Base-by-base conservation (phyloP, 1,140 invertebrate genomes). In the Choristoneura fumiferana region DNA sequence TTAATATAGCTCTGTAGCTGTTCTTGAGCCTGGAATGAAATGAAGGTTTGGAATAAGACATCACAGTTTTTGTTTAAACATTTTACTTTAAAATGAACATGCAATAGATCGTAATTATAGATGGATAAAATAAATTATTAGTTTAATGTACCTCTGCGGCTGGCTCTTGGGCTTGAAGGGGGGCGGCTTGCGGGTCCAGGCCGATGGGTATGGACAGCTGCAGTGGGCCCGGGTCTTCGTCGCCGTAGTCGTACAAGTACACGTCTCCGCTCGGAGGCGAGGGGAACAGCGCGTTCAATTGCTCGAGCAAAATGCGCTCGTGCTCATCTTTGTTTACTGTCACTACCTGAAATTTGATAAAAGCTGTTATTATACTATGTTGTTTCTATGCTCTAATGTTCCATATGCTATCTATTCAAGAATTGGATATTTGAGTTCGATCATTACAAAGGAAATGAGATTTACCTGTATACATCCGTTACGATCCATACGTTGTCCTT, bases 181-280 rank as follows among this genome's bases (percentile, higher is more conserved):
- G 70, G 14, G 73, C 63, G 13, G 78, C 77, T 63, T 77, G 78
- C 0, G 79, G 74, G 56, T 84, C 83, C 36, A 76, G 62, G 10
- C 80, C 81, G 18, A 88, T 84, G 5, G 85, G 83, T 63, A 88
- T 81, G 10, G 82, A 79, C 8, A 88, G 69, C 63, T 87, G 85
- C 34, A 83, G 54, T 0, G 85, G 85, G 10, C 85, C 85, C 0
- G 73, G 75, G 35, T 88, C 85, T 37, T 80, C 76, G 22, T 88
- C 85, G 1, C 79, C 81, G 17, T 88, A 88, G 69, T 86, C 85
- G 60, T 86, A 86, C n/a, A 73, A n/a, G n/a, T n/a, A 57, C 14
- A 77, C 74, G 9, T 80, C 81, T 36, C 71, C 76, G 59, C 71
- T 76, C 18, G 76, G 73, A 53, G 79, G 69, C 18, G 81, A 70